Evolutionary conservation across 1,140 invertebrate genomes (phyloP).

Genomic region (Penaeus vannamei): DNA sequence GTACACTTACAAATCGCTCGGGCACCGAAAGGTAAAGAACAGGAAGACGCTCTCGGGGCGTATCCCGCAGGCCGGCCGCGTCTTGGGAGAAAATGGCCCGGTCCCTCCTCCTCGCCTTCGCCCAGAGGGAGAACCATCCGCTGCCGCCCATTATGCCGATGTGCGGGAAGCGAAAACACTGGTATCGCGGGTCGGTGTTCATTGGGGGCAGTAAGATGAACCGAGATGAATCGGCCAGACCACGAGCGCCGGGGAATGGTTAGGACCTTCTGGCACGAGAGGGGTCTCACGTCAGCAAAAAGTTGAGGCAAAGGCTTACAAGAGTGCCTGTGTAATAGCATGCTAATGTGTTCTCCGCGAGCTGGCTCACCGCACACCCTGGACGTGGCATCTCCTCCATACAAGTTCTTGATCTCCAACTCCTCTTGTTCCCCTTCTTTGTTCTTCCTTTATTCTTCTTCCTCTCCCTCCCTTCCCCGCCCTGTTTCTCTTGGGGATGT

Average conservation of each 20-base stretch:
- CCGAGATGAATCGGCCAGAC: too few species aligned
- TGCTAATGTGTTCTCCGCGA: slow-evolving; percentile 59
- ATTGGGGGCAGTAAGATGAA: too few species aligned
- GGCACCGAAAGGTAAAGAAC: slow-evolving; percentile 61
- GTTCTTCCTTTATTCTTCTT: not conserved
- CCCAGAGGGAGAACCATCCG: not conserved
- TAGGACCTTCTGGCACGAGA: slow-evolving; percentile 38
- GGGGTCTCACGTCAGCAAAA: slow-evolving; percentile 60
- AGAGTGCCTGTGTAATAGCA: slow-evolving; percentile 64
- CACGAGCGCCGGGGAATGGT: not conserved
- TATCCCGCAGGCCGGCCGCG: slow-evolving; percentile 23
- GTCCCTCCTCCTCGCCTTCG: too few species aligned
- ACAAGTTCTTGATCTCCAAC: not conserved
- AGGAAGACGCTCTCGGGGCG: slow-evolving; percentile 17
- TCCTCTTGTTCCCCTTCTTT: not conserved
- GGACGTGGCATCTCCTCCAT: too few species aligned
- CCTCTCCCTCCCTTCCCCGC: not conserved
- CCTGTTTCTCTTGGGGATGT: too few species aligned
- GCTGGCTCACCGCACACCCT: slow-evolving; percentile 46
- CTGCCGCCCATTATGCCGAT: not conserved
- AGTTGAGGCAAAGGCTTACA: slow-evolving; percentile 63
- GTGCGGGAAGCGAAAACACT: too few species aligned
- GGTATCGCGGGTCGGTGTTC: too few species aligned
- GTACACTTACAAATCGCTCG: slow-evolving; percentile 63
- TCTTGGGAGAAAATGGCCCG: too few species aligned